These are phyloP conservation scores for Porites divaricata DNA, from an alignment of 92 coral and sea anemone species.

Conservation along the genomic window DNA sequence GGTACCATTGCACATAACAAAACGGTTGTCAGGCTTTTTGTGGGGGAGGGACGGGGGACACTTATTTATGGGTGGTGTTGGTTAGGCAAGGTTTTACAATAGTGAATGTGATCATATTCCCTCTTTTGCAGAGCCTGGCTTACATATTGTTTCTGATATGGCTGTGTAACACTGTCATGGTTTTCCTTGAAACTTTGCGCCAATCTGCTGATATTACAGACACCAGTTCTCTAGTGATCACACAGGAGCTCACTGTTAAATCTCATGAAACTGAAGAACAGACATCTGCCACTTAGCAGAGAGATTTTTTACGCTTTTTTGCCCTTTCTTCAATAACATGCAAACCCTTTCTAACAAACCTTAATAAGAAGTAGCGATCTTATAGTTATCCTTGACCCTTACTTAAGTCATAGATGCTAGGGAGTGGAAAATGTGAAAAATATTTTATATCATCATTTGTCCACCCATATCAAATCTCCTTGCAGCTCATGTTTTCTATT, in stretches of 20 bases:
- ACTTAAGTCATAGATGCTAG: neutral
- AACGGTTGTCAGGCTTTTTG: too few relatives aligned
- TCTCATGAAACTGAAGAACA: slow-evolving; percentile 9
- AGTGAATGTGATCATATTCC: too few relatives aligned
- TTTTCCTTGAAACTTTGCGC: slow-evolving; percentile 51
- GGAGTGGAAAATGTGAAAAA: too few relatives aligned
- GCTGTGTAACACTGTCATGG: slow-evolving; percentile 64
- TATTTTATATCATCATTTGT: too few relatives aligned
- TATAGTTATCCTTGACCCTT: neutral
- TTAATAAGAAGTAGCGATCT: neutral
- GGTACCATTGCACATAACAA: too few relatives aligned
- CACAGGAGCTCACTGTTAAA: slow-evolving; percentile 67
- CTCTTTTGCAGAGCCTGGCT: slow-evolving; percentile 55
- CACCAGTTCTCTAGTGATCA: slow-evolving; percentile 52
- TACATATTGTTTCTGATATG: slow-evolving; percentile 61
- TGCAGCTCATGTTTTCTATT: too few relatives aligned
- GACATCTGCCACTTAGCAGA: slow-evolving; percentile 11
- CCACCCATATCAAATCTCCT: too few relatives aligned
- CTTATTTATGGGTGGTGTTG: too few relatives aligned
- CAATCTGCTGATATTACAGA: slow-evolving; percentile 35
- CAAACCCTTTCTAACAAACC: neutral
- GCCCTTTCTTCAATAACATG: neutral
- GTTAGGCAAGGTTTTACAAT: too few relatives aligned
- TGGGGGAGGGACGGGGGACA: too few relatives aligned
- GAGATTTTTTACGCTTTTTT: neutral